Evolutionary conservation across 2,888 invertebrate species (phyloP), one percentile per base, ranked within the genome.

Genomic region (Scelioninae gen. 1): DNA sequence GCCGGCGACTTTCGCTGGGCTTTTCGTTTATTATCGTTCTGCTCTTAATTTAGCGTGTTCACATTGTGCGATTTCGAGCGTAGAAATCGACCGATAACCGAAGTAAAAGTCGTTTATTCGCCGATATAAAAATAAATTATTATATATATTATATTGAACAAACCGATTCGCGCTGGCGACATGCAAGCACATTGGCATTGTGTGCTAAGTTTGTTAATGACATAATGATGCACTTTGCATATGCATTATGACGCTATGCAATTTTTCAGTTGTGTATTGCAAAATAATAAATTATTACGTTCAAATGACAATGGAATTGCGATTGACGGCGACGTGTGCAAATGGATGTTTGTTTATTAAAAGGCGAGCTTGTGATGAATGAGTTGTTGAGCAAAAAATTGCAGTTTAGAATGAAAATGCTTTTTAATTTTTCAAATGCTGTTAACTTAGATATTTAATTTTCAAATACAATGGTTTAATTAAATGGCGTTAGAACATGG

Each of bases 161-260:
- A 69, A 69, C 34, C 13, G 53, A 31, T 29, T 47, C 5, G 51
- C 47, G 38, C 16, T 60, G 58, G 31, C 31, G 68, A 55, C 51
- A 66, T 51, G 56, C 23, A 69, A 15, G 29, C 40, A 45, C 55
- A 16, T 51, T 40, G 8, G 55, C 34, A 62, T 74, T 74, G 74
- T 74, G 74, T 74, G 74, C 62, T 53, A 74, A 74, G 62, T 55
- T 53, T 40, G 62, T 62, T 72, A 72, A 72, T 74, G 51, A 43
- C 32, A 53, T 63, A 74, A 63, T 63, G 34, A 55, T 16, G 55
- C 55, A 53, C 63, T 63, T 63, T 55, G 63, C 63, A 63, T 74
- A 62, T n/a, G 63, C 45, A 32, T 63, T 53, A 45, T 63, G 43
- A 29, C 32, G 40, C 43, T 15, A 15, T 40, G 43, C 72, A 62